Evolutionary conservation across 2,113 vertebrate genomes (phyloP), one percentile per base, ranked within the genome.

Genomic region (Aptenodytes forsteri): DNA sequence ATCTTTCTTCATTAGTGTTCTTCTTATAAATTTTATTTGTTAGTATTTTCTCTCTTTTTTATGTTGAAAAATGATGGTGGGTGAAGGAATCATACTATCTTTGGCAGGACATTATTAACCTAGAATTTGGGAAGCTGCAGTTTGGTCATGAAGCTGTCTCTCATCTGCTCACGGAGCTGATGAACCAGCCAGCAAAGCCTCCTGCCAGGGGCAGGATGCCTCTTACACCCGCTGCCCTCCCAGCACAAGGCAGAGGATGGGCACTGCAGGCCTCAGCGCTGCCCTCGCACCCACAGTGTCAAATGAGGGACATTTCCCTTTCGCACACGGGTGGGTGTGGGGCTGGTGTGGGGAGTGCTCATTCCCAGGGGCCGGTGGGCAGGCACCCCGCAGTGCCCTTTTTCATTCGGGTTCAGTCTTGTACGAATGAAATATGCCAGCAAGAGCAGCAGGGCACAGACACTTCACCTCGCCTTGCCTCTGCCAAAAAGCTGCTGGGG

Each of bases 331-430:
- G 22, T 52, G 56, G 19, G 17, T 13, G 23, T 49, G 34, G 69
- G 21, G 23, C 8, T 0, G 2, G 18, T 22, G 13, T 29, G 42
- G 36, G 40, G 44, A 89, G 50, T 8, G 23, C 26, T 64, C 6
- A 8, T 36, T 29, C 46, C 13, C 52, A 40, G 26, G 10, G 2
- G 34, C 9, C 5, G 11, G 13, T 11, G 20, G 46, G 79, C 40
- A 83, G 44, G 38, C 6, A 5, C 29, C 21, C 23, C 3, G 0
- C 0, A 1, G 16, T 62, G 17, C 7, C 46, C 17, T 49, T 64
- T 80, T 36, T 58, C 13, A 34, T 58, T 47, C 7, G 6, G 6
- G 23, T 40, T 89, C 58, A 56, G 32, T 49, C 34, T 15, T 20
- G 16, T 34, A 20, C 2, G 11, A 84, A 46, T 40, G 29, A 73